A percentile compares a stretch with the other conserved stretches of the same genome.
Evolutionary conservation across 2,888 invertebrate species (phyloP).

Genomic region (Drosophila nr. perissopoda): DNA sequence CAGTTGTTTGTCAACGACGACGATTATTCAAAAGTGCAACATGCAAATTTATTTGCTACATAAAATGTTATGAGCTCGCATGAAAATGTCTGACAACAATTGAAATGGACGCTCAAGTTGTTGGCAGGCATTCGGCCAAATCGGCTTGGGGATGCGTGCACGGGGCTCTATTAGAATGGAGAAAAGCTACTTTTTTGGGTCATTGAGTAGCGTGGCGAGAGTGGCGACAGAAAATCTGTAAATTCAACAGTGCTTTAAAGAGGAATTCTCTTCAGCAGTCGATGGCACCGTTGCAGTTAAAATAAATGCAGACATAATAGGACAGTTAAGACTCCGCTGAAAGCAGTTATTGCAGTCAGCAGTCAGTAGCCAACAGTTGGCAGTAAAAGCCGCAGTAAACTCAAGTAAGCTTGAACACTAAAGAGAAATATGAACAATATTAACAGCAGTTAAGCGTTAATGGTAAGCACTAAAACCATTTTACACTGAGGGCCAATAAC

Average conservation of each 20-base stretch:
- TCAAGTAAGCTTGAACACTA: slow-evolving; percentile 32
- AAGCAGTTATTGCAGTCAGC: slow-evolving; percentile 14
- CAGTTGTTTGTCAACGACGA: slow-evolving; percentile 77
- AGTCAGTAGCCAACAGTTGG: slow-evolving; percentile 8
- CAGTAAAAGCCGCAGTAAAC: slow-evolving; percentile 20
- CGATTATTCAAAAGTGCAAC: slow-evolving; percentile 80
- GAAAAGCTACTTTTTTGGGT: slow-evolving; percentile 16
- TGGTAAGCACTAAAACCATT: neutral
- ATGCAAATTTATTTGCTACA: slow-evolving; percentile 79
- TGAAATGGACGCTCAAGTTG: slow-evolving; percentile 56
- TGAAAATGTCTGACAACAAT: slow-evolving; percentile 80
- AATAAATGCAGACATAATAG: slow-evolving; percentile 8
- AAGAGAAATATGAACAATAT: slow-evolving; percentile 29
- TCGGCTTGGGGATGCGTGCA: neutral
- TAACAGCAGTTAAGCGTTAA: slow-evolving; percentile 20
- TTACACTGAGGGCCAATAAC: neutral
- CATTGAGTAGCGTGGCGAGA: slow-evolving; percentile 11
- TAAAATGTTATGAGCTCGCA: slow-evolving; percentile 80
- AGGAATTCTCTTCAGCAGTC: neutral
- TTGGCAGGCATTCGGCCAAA: slow-evolving; percentile 52
- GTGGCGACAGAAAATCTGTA: slow-evolving; percentile 7
- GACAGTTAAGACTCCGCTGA: slow-evolving; percentile 12
- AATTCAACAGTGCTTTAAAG: slow-evolving; percentile 10
- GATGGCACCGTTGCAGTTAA: slow-evolving; percentile 28
- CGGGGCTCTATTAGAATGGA: slow-evolving; percentile 1